Evolutionary conservation across 2,888 invertebrate species (phyloP).

Genomic region (Drosophila subsilvestris): DNA sequence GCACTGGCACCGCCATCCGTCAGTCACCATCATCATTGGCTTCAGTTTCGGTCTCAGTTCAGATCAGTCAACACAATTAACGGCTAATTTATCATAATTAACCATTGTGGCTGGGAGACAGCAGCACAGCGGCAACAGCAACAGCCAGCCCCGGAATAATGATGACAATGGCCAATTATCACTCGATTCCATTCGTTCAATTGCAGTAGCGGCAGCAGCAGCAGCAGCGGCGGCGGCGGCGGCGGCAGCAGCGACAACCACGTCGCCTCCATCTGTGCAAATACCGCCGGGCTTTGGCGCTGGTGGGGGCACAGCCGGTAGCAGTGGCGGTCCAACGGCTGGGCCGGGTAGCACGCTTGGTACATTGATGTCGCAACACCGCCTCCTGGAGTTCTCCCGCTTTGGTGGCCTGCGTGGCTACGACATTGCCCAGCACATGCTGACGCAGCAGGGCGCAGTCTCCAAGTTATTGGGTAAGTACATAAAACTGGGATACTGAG

Average conservation of each 20-base stretch:
- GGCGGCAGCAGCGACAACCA: constrained; percentile 61
- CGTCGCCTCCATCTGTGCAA: constrained; percentile 83
- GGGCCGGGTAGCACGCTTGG: constrained; percentile 86
- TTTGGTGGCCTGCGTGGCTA: constrained; percentile 83
- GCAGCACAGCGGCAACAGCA: constrained; percentile 12
- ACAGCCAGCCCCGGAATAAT: constrained; percentile 26
- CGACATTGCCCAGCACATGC: constrained; percentile 83
- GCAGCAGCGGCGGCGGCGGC: constrained; percentile 60
- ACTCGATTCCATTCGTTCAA: constrained; percentile 79
- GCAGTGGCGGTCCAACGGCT: constrained; percentile 51
- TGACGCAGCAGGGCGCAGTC: constrained; percentile 83
- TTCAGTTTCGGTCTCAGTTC: constrained; percentile 49
- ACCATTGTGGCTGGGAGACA: constrained; percentile 70
- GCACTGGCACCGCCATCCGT: constrained; percentile 9
- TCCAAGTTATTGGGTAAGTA: constrained; percentile 83
- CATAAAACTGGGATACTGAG: not conserved
- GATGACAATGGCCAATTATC: constrained; percentile 80
- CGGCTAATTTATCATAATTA: constrained; percentile 79
- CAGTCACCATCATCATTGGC: constrained; percentile 32
- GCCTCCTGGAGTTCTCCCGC: constrained; percentile 82
- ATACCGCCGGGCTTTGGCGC: constrained; percentile 78
- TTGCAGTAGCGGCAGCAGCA: constrained; percentile 68
- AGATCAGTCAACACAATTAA: constrained; percentile 76
- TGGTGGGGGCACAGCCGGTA: constrained; percentile 42
- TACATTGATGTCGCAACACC: constrained; percentile 87